These are phyloP conservation scores for Centropristis striata DNA, from an alignment of 2,113 vertebrate genomes.

Conservation along the genomic window DNA sequence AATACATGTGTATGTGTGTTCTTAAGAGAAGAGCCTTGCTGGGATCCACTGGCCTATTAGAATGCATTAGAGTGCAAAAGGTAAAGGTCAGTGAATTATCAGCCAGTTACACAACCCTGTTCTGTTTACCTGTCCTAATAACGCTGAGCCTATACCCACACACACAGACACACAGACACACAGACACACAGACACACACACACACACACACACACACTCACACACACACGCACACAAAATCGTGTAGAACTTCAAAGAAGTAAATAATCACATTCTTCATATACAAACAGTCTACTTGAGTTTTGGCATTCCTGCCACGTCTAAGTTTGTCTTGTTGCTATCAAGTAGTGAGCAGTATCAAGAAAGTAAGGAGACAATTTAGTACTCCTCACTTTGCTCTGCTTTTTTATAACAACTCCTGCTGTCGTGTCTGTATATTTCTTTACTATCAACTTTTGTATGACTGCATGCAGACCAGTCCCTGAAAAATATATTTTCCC, in stretches of 20 bases:
- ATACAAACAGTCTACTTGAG: constrained; percentile 2
- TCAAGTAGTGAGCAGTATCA: background rate
- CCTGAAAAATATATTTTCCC: constrained; percentile 2
- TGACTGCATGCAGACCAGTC: background rate
- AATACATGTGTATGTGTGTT: constrained; percentile 47
- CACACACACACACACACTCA: background rate
- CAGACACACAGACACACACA: background rate
- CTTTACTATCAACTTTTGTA: background rate
- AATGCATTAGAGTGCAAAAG: constrained; percentile 77
- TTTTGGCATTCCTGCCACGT: constrained; percentile 32
- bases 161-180: constrained; percentile 1
- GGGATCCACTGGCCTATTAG: constrained; percentile 64
- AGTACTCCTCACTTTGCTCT: constrained; percentile 2
- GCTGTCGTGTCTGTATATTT: background rate
- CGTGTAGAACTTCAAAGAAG: constrained; percentile 24
- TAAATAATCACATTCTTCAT: background rate
- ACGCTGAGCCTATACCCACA: constrained; percentile 54
- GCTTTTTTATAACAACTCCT: background rate
- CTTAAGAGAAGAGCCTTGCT: constrained; percentile 42
- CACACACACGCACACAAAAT: constrained; percentile 30
- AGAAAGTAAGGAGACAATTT: constrained; percentile 7
- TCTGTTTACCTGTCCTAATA: constrained; percentile 76
- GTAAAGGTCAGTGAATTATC: constrained; percentile 82
- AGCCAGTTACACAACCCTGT: constrained; percentile 73
- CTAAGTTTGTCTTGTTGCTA: constrained; percentile 7